Conservation (phyloP, 2,797 vertebrate species). For the Xiphophorus birchmanni region DNA sequence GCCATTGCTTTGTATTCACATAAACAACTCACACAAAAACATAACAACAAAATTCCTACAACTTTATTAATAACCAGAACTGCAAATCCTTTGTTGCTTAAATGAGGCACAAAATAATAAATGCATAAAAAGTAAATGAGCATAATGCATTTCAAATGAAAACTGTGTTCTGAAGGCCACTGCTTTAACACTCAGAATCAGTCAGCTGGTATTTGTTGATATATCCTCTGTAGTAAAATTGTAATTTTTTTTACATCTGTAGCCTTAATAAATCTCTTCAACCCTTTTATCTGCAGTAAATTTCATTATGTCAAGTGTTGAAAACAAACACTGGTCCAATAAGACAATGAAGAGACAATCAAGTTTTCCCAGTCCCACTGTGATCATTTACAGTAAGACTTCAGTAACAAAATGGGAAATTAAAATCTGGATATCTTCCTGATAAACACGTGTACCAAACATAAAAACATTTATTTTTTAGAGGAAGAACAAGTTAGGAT, state of each 20-base stretch:
- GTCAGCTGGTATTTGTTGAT: slow-evolving; percentile 17
- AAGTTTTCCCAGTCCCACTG: slow-evolving; percentile 4
- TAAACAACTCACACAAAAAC: slow-evolving; percentile 7
- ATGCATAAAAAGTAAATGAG: slow-evolving; percentile 54
- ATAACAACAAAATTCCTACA: slow-evolving; percentile 18
- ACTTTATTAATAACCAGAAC: slow-evolving; percentile 12
- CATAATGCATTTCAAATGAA: slow-evolving; percentile 1
- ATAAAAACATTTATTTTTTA: not conserved
- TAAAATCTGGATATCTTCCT: not conserved
- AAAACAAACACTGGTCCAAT: slow-evolving; percentile 6
- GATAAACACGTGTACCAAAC: not conserved
- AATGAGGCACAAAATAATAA: slow-evolving; percentile 54
- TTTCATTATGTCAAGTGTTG: slow-evolving; percentile 25
- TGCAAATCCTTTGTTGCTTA: slow-evolving; percentile 13
- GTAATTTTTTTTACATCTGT: not conserved
- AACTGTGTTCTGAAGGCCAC: slow-evolving; percentile 14
- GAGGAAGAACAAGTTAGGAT: not conserved
- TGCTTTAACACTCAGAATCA: slow-evolving; percentile 9
- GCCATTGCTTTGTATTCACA: not conserved
- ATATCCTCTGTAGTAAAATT: slow-evolving; percentile 6
- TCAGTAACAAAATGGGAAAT: slow-evolving; percentile 3
- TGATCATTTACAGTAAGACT: slow-evolving; percentile 26
- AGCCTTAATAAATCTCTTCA: not conserved
- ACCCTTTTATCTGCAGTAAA: slow-evolving; percentile 8
- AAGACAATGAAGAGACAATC: not conserved